These are phyloP conservation scores for Perca flavescens DNA, from an alignment of 2,113 vertebrate genomes.

Conservation along the genomic window DNA sequence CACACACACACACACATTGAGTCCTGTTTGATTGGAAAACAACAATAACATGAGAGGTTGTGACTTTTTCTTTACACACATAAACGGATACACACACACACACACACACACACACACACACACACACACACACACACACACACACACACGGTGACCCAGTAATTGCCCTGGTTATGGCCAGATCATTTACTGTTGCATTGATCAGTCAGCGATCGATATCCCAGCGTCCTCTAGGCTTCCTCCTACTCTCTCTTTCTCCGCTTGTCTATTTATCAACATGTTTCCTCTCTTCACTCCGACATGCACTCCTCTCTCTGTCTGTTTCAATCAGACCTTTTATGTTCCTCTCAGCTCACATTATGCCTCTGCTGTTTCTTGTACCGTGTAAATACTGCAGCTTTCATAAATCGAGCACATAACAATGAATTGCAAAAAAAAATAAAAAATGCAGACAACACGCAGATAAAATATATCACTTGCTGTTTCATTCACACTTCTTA, in stretches of 20 bases:
- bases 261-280: conserved; percentile 32
- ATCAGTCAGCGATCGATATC: conserved; percentile 49
- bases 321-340: background rate
- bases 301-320: background rate
- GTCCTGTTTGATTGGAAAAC: too few species aligned
- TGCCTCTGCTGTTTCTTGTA: background rate
- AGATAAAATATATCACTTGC: background rate
- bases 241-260: conserved; percentile 10
- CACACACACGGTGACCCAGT: conserved; percentile 38
- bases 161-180: conserved; percentile 49
- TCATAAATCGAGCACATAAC: background rate
- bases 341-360: background rate
- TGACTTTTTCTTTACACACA: conserved; percentile 31
- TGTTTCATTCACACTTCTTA: background rate
- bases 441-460: background rate
- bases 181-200: conserved; percentile 56
- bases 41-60: conserved; percentile 10
- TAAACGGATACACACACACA: background rate
- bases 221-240: conserved; percentile 27
- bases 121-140: conserved; percentile 16
- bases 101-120: conserved; percentile 3
- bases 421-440: background rate
- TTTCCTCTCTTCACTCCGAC: conserved; percentile 21
- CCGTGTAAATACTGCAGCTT: background rate
- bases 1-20: too few species aligned